These are phyloP conservation scores for Bradypodion ventrale DNA, from an alignment of 2,797 vertebrate genomes.

Conservation along the genomic window DNA sequence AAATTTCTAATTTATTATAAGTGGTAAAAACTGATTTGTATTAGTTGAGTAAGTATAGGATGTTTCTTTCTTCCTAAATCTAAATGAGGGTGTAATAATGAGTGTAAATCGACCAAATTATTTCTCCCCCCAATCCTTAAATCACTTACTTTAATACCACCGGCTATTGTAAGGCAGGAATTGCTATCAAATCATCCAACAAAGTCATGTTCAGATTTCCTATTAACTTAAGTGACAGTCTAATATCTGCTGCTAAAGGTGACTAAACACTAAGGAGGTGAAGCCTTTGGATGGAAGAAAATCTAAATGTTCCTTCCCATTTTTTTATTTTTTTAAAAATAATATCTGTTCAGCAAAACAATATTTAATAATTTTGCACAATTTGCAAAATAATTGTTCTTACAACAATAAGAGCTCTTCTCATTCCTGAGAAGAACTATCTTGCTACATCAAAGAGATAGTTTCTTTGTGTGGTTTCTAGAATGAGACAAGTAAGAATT, in stretches of 20 bases:
- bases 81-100: constrained; percentile 56
- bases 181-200: background rate
- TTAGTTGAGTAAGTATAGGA: background rate
- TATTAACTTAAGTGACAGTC: background rate
- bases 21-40: background rate
- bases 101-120: background rate
- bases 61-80: constrained; percentile 56
- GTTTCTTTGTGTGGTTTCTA: no score
- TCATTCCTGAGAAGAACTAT: no score
- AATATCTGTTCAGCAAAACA: no score
- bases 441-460: no score
- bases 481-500: no score
- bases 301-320: no score
- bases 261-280: background rate
- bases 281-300: no score
- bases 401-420: no score
- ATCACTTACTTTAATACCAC: background rate
- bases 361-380: no score
- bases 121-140: background rate
- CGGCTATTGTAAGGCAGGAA: no score
- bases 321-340: no score
- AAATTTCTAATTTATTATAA: background rate
- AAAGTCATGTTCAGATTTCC: background rate
- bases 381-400: no score
- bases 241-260: background rate